These are phyloP conservation scores for Orchestia grillus DNA, from an alignment of 1,140 invertebrate species.

Conservation along the genomic window DNA sequence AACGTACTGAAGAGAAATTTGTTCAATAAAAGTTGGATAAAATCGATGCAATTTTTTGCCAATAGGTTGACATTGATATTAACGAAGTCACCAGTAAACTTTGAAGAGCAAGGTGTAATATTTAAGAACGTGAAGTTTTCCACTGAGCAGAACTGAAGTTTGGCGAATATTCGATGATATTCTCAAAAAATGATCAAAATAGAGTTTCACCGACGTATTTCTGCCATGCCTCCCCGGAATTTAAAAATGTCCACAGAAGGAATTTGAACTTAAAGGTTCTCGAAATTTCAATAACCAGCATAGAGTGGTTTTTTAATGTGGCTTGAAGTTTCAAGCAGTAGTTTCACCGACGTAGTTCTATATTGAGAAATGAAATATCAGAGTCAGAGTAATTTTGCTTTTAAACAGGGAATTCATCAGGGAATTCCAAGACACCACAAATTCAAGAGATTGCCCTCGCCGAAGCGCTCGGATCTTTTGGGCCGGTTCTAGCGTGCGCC, in stretches of 20 bases:
- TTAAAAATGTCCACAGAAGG: no score
- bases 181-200: neutral
- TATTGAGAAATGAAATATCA: no score
- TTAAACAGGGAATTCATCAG: neutral
- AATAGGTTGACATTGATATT: neutral
- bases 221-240: neutral
- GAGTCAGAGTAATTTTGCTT: no score
- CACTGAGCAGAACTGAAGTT: neutral
- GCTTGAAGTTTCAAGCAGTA: no score
- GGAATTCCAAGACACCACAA: neutral
- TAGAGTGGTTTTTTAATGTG: no score
- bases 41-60: neutral
- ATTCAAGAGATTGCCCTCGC: neutral
- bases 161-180: neutral
- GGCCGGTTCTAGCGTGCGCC: neutral
- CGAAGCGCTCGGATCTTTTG: neutral
- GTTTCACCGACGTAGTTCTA: no score
- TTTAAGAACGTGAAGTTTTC: neutral
- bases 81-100: neutral
- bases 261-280: no score
- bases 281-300: no score
- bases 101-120: neutral
- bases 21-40: neutral
- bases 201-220: neutral
- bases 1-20: neutral